These are phyloP conservation scores for Notarius lentiginosus DNA, from an alignment of 2,113 vertebrate genomes.

Conservation along the genomic window DNA sequence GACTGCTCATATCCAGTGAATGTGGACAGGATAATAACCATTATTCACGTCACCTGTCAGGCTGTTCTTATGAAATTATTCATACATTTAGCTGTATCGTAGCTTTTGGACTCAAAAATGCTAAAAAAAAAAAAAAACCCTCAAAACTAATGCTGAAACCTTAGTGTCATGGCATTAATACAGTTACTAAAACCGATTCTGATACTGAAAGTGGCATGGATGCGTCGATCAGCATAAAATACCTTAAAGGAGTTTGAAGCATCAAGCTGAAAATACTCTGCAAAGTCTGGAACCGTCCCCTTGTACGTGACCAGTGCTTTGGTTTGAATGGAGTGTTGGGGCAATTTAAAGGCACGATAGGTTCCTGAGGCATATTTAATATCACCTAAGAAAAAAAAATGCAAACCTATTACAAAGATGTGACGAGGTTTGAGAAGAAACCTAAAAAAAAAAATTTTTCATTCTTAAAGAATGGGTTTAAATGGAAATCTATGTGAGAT, in stretches of 20 bases:
- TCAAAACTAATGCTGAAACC: not conserved
- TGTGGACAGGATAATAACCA: no score
- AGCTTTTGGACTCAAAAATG: not conserved
- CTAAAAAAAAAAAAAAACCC: not conserved
- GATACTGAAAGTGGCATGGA: not conserved
- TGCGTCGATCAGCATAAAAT: not conserved
- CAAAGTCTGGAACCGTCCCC: conserved; percentile 63
- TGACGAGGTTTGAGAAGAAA: not conserved
- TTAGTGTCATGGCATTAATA: not conserved
- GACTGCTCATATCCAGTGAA: no score
- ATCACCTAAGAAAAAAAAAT: conserved; percentile 55
- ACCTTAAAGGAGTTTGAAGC: conserved; percentile 69
- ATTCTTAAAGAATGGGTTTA: not conserved
- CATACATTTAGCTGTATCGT: not conserved
- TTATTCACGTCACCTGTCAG: no score
- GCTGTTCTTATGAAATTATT: not conserved
- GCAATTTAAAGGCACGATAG: conserved; percentile 71
- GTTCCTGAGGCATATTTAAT: conserved; percentile 70
- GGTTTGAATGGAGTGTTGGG: conserved; percentile 37
- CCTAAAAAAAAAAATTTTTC: not conserved
- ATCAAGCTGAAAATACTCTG: conserved; percentile 67
- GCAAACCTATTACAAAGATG: not conserved
- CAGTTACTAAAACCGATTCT: not conserved
- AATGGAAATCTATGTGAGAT: not conserved
- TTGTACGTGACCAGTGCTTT: conserved; percentile 64